Percentiles rank a stretch among this genome's conserved stretches.
Evolutionary conservation across 1,140 invertebrate species (phyloP).

Genomic region (Rhysida immarginata): DNA sequence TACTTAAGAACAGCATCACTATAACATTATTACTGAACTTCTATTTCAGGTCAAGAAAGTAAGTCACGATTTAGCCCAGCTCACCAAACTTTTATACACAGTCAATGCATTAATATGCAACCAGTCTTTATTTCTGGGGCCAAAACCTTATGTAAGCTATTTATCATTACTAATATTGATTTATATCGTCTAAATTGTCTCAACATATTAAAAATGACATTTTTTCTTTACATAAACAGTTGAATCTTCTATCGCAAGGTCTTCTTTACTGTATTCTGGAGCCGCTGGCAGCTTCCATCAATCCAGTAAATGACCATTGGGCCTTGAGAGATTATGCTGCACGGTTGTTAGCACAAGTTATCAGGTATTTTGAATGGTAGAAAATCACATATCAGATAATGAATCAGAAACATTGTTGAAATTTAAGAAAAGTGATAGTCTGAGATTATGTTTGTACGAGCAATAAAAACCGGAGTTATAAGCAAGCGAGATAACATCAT

Average conservation of each 20-base stretch:
- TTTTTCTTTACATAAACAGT: too few relatives aligned
- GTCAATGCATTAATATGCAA: slow-evolving; percentile 25
- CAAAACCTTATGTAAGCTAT: slow-evolving; percentile 27
- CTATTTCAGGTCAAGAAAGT: slow-evolving; percentile 26
- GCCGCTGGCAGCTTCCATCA: slow-evolving; percentile 25
- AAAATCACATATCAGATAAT: too few relatives aligned
- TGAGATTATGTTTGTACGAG: too few relatives aligned
- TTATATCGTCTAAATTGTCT: too few relatives aligned
- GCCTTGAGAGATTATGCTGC: slow-evolving; percentile 28
- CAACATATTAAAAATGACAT: too few relatives aligned
- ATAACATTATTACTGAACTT: not conserved
- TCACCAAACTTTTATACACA: slow-evolving; percentile 25
- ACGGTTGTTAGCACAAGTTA: slow-evolving; percentile 24
- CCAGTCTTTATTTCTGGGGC: slow-evolving; percentile 22
- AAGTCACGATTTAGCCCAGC: slow-evolving; percentile 26
- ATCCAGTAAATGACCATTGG: slow-evolving; percentile 30
- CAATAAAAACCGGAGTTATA: too few relatives aligned
- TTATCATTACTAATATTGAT: too few relatives aligned
- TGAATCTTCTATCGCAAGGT: slow-evolving; percentile 25
- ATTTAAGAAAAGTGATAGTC: too few relatives aligned
- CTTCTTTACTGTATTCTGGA: slow-evolving; percentile 28
- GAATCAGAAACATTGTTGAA: too few relatives aligned
- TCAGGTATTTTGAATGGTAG: too few relatives aligned
- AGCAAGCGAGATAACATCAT: too few relatives aligned
- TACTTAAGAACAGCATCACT: too few relatives aligned